These are phyloP conservation scores for Bombylius major DNA, from an alignment of 2,888 invertebrate species.

Conservation along the genomic window DNA sequence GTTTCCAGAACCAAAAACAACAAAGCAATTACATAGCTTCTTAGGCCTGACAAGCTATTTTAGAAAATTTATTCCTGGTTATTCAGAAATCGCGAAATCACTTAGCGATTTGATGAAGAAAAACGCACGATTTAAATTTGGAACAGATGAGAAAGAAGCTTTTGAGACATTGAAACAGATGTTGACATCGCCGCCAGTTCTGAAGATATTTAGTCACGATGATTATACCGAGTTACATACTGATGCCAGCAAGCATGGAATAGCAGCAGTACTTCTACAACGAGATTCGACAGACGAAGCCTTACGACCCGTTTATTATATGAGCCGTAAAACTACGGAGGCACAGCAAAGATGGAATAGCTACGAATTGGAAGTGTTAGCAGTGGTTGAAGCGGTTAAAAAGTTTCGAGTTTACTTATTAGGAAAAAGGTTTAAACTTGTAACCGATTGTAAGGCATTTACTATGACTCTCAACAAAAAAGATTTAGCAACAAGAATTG, in stretches of 20 bases:
- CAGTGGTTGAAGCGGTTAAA: slow-evolving; percentile 1
- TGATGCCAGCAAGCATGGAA: no score
- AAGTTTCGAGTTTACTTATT: slow-evolving; percentile 5
- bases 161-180: no score
- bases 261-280: no score
- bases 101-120: not conserved
- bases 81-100: not conserved
- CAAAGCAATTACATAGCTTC: slow-evolving; percentile 5
- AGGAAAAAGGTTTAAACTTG: slow-evolving; percentile 12
- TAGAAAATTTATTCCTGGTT: slow-evolving; percentile 5
- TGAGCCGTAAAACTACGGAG: no score
- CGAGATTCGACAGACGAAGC: no score
- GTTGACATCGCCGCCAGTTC: no score
- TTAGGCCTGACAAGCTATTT: slow-evolving; percentile 3
- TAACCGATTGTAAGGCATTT: slow-evolving; percentile 15
- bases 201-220: no score
- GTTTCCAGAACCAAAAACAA: slow-evolving; percentile 2
- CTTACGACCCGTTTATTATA: no score
- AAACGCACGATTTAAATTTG: not conserved
- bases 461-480: slow-evolving; percentile 11
- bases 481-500: slow-evolving; percentile 12
- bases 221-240: no score
- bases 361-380: slow-evolving; percentile 8
- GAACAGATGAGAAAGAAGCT: slow-evolving; percentile 5
- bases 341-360: no score